phyloP scores from a whole-genome alignment of 2,113 vertebrate species.

The Sturnira hondurensis region DNA sequence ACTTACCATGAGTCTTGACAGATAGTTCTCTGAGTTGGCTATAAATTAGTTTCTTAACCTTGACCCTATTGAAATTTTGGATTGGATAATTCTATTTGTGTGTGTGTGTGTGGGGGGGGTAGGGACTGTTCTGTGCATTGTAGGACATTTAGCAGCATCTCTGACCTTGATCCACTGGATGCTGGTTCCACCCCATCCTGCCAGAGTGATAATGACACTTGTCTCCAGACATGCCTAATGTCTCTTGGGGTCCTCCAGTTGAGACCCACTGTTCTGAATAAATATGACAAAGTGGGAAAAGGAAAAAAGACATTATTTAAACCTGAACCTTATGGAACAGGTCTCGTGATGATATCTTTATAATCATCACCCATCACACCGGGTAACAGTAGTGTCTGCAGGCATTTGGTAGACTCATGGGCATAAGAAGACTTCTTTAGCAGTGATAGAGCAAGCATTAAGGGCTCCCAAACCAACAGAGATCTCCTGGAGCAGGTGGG shows the following conservation, averaged over 20 bases:
- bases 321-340: background rate
- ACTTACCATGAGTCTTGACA: background rate
- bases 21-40: background rate
- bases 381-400: background rate
- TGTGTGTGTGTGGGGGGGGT: background rate
- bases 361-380: background rate
- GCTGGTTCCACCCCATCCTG: background rate
- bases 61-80: background rate
- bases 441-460: background rate
- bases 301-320: background rate
- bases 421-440: background rate
- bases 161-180: background rate
- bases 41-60: background rate
- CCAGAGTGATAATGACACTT: background rate
- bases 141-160: background rate
- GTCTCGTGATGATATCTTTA: background rate
- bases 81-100: background rate
- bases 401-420: background rate
- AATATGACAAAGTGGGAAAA: background rate
- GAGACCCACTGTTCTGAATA: background rate
- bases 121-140: accelerated
- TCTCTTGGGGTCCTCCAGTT: background rate
- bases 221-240: background rate
- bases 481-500: background rate
- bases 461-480: background rate